Evolutionary conservation across 2,888 invertebrate genomes (phyloP).

Genomic region (Portevinia maculata): DNA sequence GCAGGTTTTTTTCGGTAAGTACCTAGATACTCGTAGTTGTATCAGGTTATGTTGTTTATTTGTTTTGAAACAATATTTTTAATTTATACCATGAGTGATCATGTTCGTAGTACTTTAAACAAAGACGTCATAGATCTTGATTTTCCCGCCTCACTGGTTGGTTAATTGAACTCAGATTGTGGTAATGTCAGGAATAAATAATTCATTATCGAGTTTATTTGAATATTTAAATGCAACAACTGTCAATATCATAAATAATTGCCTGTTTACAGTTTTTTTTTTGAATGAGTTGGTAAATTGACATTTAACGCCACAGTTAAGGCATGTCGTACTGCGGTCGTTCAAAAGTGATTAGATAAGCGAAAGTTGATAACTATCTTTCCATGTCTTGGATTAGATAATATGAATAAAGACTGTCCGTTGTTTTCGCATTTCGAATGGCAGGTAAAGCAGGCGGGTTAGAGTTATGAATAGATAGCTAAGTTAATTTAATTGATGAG

Average conservation of each 20-base stretch:
- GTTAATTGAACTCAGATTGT: background rate
- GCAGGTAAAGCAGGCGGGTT: background rate
- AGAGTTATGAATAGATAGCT: too few species aligned
- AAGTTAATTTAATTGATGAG: too few species aligned
- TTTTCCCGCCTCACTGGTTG: background rate
- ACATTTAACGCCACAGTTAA: background rate
- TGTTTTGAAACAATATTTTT: background rate
- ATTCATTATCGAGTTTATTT: background rate
- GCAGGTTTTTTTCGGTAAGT: constrained; percentile 1
- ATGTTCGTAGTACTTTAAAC: background rate
- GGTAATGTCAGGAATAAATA: background rate
- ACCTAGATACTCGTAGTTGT: background rate
- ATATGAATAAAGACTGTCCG: background rate
- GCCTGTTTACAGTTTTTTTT: too few species aligned
- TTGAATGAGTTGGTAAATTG: background rate
- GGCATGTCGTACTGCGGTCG: background rate
- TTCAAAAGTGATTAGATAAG: constrained; percentile 4
- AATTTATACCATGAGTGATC: background rate
- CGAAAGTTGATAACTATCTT: background rate
- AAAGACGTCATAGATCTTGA: background rate
- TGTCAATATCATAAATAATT: background rate
- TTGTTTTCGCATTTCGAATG: background rate
- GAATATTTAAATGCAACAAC: background rate
- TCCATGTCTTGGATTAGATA: constrained; percentile 2
- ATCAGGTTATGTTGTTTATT: background rate